A percentile compares a stretch with the other conserved stretches of the same genome.
Conservation (phyloP, 2,797 vertebrate genomes). For the Hirundo rustica region DNA sequence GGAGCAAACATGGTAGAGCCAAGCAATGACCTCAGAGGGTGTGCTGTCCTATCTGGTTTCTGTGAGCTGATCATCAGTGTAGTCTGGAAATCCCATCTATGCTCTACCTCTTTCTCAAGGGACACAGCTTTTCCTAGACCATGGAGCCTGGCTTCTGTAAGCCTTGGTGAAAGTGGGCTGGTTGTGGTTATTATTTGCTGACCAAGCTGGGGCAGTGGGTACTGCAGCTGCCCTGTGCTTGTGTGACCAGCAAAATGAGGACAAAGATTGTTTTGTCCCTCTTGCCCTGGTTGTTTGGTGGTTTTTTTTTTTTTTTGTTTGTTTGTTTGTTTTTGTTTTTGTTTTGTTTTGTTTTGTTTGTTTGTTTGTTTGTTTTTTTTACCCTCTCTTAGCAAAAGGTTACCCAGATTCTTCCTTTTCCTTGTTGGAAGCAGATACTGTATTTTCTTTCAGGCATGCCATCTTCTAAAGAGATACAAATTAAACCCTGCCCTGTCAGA, state of each 20-base stretch:
- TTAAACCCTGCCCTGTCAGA: background rate
- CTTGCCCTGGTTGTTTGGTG: background rate
- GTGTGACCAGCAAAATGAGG: background rate
- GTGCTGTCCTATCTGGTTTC: background rate
- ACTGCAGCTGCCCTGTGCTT: background rate
- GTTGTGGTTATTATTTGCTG: background rate
- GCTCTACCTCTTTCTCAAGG: background rate
- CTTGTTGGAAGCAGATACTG: background rate
- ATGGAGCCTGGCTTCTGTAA: background rate
- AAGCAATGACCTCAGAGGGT: background rate
- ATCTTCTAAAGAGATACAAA: background rate
- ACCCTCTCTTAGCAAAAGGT: background rate
- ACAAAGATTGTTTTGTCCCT: conserved; percentile 43
- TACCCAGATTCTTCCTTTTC: background rate
- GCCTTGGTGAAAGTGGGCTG: background rate
- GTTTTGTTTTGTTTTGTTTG: no score
- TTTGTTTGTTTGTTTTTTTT: accelerated
- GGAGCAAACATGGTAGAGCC: background rate
- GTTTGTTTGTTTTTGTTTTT: no score
- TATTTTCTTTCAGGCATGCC: background rate
- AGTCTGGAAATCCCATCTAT: background rate
- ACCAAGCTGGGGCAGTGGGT: background rate
- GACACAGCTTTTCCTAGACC: background rate
- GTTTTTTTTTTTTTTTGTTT: background rate
- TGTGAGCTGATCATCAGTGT: background rate